phyloP scores from a whole-genome alignment of 2,113 vertebrate species.

The Charadrius vociferus region DNA sequence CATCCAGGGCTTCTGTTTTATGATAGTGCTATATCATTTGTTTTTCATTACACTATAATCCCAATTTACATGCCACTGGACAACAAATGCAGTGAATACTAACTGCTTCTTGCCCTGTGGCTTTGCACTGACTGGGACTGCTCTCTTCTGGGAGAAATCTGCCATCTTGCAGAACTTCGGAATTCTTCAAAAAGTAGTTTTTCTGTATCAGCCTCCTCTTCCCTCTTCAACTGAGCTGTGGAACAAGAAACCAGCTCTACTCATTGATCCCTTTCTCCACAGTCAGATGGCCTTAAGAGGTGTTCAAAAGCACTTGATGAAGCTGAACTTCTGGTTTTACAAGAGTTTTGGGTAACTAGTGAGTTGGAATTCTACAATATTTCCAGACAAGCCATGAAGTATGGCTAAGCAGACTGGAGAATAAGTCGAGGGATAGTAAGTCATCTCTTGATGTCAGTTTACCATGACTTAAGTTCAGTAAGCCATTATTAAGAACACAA shows the following conservation, averaged over 20 bases:
- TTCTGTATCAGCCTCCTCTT: neutral
- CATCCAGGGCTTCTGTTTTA: neutral
- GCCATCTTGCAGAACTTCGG: neutral
- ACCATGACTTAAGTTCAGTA: neutral
- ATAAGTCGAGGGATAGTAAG: neutral
- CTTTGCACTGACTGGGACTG: neutral
- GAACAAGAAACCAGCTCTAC: neutral
- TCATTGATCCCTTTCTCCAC: neutral
- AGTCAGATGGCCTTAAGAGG: neutral
- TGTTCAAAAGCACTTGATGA: neutral
- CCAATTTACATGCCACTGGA: neutral
- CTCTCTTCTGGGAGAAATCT: neutral
- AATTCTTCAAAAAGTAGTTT: neutral
- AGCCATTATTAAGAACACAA: neutral
- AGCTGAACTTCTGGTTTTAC: neutral
- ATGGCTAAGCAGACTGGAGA: neutral
- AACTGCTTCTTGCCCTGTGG: conserved; percentile 17
- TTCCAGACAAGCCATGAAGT: neutral
- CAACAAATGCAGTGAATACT: neutral
- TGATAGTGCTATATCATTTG: neutral
- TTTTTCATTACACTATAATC: neutral
- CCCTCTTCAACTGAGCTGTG: neutral
- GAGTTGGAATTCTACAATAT: neutral
- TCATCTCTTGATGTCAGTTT: neutral
- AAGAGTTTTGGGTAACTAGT: neutral